phyloP scores from a whole-genome alignment of 1,140 invertebrate genomes.

The Heliconius melpomene region DNA sequence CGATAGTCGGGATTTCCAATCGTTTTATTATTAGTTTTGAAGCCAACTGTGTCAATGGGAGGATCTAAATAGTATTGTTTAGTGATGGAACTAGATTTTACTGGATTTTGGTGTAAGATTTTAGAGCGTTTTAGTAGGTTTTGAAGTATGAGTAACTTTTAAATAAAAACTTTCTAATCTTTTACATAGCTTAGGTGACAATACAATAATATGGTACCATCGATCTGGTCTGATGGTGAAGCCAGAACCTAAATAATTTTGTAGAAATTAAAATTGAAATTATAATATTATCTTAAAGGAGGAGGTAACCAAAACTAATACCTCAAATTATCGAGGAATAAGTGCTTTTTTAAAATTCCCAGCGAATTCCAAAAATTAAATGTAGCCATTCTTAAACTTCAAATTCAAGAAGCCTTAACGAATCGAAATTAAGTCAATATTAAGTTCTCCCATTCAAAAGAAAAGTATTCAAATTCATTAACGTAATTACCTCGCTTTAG shows the following conservation, averaged over 20 bases:
- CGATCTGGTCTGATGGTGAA: too few relatives aligned
- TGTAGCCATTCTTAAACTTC: background rate
- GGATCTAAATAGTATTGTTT: background rate
- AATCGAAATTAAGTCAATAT: slow-evolving; percentile 13
- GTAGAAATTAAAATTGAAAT: too few relatives aligned
- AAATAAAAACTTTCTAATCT: too few relatives aligned
- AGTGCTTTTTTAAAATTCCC: background rate
- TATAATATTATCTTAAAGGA: too few relatives aligned
- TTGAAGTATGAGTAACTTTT: too few relatives aligned
- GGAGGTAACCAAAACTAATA: too few relatives aligned
- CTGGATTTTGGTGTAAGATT: background rate
- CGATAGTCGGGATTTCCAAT: slow-evolving; percentile 2
- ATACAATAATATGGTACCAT: too few relatives aligned
- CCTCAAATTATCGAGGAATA: too few relatives aligned
- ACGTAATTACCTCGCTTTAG: slow-evolving; percentile 2
- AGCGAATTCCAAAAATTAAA: background rate
- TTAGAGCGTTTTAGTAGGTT: background rate
- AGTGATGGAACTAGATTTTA: background rate
- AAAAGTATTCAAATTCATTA: slow-evolving; percentile 12
- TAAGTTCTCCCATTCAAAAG: slow-evolving; percentile 12
- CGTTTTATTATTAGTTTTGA: slow-evolving; percentile 9
- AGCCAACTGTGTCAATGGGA: slow-evolving; percentile 3
- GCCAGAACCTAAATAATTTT: too few relatives aligned
- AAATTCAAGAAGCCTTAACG: background rate
- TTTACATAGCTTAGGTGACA: too few relatives aligned